Conservation (phyloP, 1,140 invertebrate species). For the Macrostomum lignano region DNA sequence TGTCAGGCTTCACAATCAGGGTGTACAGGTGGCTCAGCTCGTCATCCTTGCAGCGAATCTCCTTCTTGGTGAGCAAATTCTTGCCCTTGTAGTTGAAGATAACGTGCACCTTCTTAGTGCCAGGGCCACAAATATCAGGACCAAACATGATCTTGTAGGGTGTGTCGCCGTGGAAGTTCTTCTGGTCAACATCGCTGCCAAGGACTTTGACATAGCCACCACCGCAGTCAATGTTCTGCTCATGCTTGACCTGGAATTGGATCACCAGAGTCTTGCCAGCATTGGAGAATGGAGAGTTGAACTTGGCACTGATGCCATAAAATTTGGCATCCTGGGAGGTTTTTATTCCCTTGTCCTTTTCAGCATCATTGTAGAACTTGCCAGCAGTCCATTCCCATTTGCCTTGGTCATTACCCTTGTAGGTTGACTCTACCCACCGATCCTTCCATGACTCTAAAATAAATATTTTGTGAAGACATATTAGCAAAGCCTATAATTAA, state of each 20-base stretch:
- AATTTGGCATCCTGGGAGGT: conserved; percentile 7
- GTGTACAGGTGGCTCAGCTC: conserved; percentile 62
- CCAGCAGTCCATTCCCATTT: conserved; percentile 3
- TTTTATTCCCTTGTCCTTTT: conserved; percentile 5
- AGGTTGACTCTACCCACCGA: conserved; percentile 3
- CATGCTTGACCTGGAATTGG: conserved; percentile 84
- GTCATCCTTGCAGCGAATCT: conserved; percentile 33
- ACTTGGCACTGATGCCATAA: conserved; percentile 72
- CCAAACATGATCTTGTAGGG: conserved; percentile 96
- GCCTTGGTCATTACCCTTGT: conserved; percentile 3
- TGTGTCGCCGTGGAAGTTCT: conserved; percentile 73
- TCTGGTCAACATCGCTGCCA: conserved; percentile 56
- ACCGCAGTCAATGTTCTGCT: conserved; percentile 96
- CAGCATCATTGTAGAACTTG: conserved; percentile 1
- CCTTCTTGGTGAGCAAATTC: conserved; percentile 81
- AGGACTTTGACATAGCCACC: conserved; percentile 92
- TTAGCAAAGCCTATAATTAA: too few relatives aligned
- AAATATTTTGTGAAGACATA: too few relatives aligned
- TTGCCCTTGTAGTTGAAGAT: conserved; percentile 97
- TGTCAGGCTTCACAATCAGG: conserved; percentile 69
- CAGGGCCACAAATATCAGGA: conserved; percentile 90
- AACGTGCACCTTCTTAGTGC: conserved; percentile 93
- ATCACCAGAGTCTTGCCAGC: conserved; percentile 61
- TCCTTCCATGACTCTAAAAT: neutral
- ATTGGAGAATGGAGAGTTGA: conserved; percentile 57